Evolutionary conservation across 2,888 invertebrate species (phyloP), one percentile per base, ranked within the genome.

Genomic region (Ditula angustiorana): DNA sequence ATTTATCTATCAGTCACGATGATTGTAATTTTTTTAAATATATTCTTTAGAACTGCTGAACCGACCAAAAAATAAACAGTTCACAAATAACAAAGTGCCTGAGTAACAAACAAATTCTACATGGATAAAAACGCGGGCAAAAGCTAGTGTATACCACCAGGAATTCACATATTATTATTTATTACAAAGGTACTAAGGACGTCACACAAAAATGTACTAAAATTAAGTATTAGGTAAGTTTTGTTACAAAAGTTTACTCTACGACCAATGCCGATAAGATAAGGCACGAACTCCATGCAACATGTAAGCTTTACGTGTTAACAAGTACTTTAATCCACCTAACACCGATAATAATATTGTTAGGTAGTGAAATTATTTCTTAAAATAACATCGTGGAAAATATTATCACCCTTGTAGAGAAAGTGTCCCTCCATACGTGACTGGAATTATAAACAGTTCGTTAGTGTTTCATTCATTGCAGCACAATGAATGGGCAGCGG

Each of bases 401-500:
- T 37, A 30, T 53, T 59, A 57, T 57, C 52, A 52, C 33, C 37
- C 52, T 28, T 46, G 46, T 26, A 24, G 58, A 24, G 58, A 50
- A 37, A 64, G 35, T 52, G 41, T 57, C 41, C 24, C 41, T 28
- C 19, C 35, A 59, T 30, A 65, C 62, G 61, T 66, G 63, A 66
- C 61, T 47, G 49, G 66, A 65, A 65, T 62, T 66, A 65, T 68
- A 71, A 71, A 71, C 70, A 75, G 73, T 80, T 83, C 79, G 79
- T 82, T 81, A 82, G 78, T 67, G 75, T 71, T 81, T 77, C 80
- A 84, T 84, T 83, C 82, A 83, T 73, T 60, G 62, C 68, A 57
- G 50, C 66, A 71, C 75, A 75, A 74, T 80, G 74, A 76, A 74
- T 77, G 79, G 72, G 71, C 66, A 69, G 69, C 61, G 63, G 67